Evolutionary conservation across 1,140 invertebrate genomes (phyloP), one percentile per base, ranked within the genome.

Genomic region (Euwallacea fornicatus): DNA sequence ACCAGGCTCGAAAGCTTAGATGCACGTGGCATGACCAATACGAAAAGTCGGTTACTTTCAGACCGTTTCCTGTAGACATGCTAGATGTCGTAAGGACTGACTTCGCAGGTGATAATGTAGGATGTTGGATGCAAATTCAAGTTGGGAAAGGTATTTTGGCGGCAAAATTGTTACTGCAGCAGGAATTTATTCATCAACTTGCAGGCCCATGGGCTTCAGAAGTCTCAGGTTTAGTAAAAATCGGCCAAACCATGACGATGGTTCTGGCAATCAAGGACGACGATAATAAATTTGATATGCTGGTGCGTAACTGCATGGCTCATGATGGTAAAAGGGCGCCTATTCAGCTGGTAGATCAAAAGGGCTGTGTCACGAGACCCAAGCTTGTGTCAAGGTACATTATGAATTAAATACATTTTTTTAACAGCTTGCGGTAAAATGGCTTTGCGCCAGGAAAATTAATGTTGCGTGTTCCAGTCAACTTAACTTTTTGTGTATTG

Each of bases 241-340:
- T 97, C 58, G 95, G 95, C 2, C 95, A 97, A 78, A 96, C 95
- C 0, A 97, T 98, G 95, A 98, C 95, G 6, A 97, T 97, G 95
- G 95, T 97, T 1, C 82, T 97, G 41, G 95, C 95, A 7, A 97
- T 98, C 73, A 97, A 98, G 82, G 95, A 97, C 73, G 94, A 97
- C 75, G 95, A 97, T 75, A 92, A 93, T 55, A 97, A 97, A 80
- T 97, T 97, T 80, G 95, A 97, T 82, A 97, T 97, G 95, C 83
- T 97, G 50, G 94, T 97, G 0, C 84, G 95, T 43, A 96, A 97
- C 78, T 97, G 95, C 79, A 93, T 97, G 82, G 95, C 95, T 10
- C 94, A 97, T 79, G 95, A 97, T 77, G 95, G 95, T 65, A 95
- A 96, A 82, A 87, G 94, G 55, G 93, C 94, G 0, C 94, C 95